Percentiles rank a stretch among this genome's conserved stretches.
Evolutionary conservation across 2,113 vertebrate species (phyloP).

Genomic region (Entomyzon cyanotis): DNA sequence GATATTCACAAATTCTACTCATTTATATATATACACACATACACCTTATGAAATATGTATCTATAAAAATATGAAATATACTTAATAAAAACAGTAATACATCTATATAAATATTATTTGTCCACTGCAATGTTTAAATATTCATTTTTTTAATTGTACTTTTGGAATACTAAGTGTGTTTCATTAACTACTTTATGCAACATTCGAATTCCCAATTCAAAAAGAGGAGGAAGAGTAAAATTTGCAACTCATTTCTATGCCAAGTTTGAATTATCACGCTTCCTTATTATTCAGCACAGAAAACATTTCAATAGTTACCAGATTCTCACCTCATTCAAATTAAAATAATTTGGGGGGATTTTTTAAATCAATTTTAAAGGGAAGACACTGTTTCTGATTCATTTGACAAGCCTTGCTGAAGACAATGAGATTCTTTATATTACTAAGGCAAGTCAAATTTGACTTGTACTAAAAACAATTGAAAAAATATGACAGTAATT

Average conservation of each 20-base stretch:
- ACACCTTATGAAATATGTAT: background rate
- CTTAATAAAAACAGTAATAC: background rate
- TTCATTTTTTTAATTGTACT: background rate
- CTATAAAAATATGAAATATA: background rate
- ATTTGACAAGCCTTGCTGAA: constrained; percentile 36
- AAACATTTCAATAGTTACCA: constrained; percentile 47
- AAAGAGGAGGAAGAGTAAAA: constrained; percentile 12
- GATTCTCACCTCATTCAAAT: constrained; percentile 34
- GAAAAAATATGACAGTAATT: constrained; percentile 54
- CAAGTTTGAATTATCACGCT: background rate
- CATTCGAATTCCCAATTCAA: background rate
- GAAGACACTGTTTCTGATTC: constrained; percentile 54
- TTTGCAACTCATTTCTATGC: constrained; percentile 3
- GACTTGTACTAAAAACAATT: constrained; percentile 55
- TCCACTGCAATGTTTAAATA: background rate
- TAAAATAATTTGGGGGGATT: constrained; percentile 1
- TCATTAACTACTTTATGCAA: background rate
- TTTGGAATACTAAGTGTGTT: background rate
- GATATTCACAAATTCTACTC: background rate
- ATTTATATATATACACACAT: background rate
- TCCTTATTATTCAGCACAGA: constrained; percentile 22
- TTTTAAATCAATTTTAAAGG: constrained; percentile 1
- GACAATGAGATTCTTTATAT: constrained; percentile 44
- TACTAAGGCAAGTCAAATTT: constrained; percentile 41
- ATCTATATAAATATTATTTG: background rate